Evolutionary conservation across 2,888 invertebrate genomes (phyloP), one percentile per base, ranked within the genome.

Genomic region (Nymphalis polychloros): DNA sequence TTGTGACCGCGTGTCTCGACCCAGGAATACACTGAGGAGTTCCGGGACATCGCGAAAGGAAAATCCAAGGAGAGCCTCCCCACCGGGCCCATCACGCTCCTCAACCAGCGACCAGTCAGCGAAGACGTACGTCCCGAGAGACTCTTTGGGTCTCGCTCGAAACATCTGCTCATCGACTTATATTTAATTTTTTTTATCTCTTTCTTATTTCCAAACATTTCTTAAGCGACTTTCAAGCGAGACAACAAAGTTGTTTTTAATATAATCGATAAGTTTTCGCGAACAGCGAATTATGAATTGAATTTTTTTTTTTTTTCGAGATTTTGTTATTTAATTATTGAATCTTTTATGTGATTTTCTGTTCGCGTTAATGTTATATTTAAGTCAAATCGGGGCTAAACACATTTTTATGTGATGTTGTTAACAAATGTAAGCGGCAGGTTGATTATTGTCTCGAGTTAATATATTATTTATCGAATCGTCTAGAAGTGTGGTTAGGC

Each of bases 21-120:
- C 79, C 94, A 98, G 98, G 98, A 98, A 93, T 98, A 98, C 94
- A 97, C 97, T 79, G 98, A 98, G 94, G 98, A 98, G 93, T 98
- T 98, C 94, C 95, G 98, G 85, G 98, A 98, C 94, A 98, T 98
- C 93, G 97, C 97, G 88, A 98, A 97, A 93, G 97, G 97, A 86
- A 97, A 97, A 94, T 97, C 96, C 81, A 97, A 97, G 95, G 97
- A 97, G 93, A 96, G 97, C 81, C 94, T 97, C 79, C 97, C 97
- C 80, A 97, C 97, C 82, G 97, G 97, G 79, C 96, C 96, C 90
- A 98, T 98, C 93, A 98, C 97, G 81, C 95, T 98, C 87, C 97
- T 98, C 93, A 97, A 98, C 94, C 98, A 98, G 92, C 95, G 98
- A 81, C 97, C 97, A 76, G 98, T 98, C 91, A 97, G 97, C 93